Evolutionary conservation across 2,888 invertebrate genomes (phyloP).

Genomic region (Pollenia labialis): DNA sequence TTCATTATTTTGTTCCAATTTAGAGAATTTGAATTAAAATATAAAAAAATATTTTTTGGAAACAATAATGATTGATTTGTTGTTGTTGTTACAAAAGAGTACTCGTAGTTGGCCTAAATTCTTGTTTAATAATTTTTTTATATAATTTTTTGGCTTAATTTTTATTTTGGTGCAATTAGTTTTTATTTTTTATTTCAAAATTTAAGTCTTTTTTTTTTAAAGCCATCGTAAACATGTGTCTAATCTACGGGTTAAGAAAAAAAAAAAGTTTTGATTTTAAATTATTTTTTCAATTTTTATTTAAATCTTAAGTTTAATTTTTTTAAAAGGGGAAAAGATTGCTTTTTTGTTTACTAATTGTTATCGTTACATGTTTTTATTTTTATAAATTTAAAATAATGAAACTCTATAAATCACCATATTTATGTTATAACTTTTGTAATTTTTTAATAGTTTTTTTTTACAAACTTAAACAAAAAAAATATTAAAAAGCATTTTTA

Average conservation of each 20-base stretch:
- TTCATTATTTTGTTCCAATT: too few species aligned
- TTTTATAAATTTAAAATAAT: slow-evolving; percentile 71
- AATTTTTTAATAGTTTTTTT: slow-evolving; percentile 3
- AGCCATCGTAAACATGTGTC: too few species aligned
- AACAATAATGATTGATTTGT: background rate
- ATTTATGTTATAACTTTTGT: slow-evolving; percentile 27
- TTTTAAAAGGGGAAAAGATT: slow-evolving; percentile 77
- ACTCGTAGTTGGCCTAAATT: slow-evolving; percentile 37
- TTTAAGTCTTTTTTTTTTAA: background rate
- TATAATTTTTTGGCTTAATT: background rate
- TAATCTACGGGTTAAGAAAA: too few species aligned
- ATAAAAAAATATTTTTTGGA: slow-evolving; percentile 9
- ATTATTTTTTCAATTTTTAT: background rate
- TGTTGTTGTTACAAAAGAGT: background rate
- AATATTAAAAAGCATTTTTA: background rate
- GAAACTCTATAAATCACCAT: slow-evolving; percentile 67
- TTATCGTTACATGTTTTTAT: slow-evolving; percentile 71
- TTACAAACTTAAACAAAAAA: slow-evolving; percentile 34
- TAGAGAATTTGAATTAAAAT: background rate
- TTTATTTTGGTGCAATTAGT: too few species aligned
- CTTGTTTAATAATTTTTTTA: slow-evolving; percentile 9
- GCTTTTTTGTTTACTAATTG: slow-evolving; percentile 81
- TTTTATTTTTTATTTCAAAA: slow-evolving; percentile 3
- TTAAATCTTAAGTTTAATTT: slow-evolving; percentile 59
- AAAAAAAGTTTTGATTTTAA: background rate